Base-by-base conservation (phyloP, 37 sponge, comb jelly and placozoan genomes). In the Haliclona indistincta region DNA sequence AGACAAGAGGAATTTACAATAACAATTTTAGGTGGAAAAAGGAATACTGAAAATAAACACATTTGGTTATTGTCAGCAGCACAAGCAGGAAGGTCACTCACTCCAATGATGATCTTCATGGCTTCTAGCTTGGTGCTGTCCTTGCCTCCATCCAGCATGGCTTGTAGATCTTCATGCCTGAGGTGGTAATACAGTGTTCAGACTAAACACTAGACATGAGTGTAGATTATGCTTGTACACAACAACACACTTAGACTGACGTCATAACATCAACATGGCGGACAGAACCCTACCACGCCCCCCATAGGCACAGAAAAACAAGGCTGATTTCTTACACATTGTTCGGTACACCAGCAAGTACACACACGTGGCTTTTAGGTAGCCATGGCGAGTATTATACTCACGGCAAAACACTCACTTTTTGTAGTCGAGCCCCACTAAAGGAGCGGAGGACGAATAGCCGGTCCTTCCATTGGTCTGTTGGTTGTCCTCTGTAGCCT, bases 61-160 rank as follows among this genome's bases (percentile, higher is more conserved):
- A 30, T 64, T n/a, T 33, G 30, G 8, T n/a, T 33, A 30, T 5
- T 8, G 37, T 2, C 37, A 35, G 37, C 2, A 20, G 35, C 4
- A 33, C 65, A 64, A 33, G 65, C 65, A 3, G 22, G 30, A 10
- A 64, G 25, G 38, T 32, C 47, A 35, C 70, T 33, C 64, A 95
- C 95, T 36, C 92, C 94, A 61, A 96, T 79, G 40, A 96, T 80
- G 38, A 77, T 23, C 58, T 84, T 89, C 97, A 96, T 96, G 10
- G 97, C 94, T 36, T 96, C 97, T 17, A 93, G 82, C 73, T 96
- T 96, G 63, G 78, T 63, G 42, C 69, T 51, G 36, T 96, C 97
- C 56, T 96, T 96, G 74, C 53, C 87, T 56, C 91, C 74, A 35
- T 96, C 97, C 64, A 96, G 49, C 88, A 93, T 84, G 0, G 22